Conservation (phyloP, 2,888 invertebrate species). For the Drosophila paucipuncta region DNA sequence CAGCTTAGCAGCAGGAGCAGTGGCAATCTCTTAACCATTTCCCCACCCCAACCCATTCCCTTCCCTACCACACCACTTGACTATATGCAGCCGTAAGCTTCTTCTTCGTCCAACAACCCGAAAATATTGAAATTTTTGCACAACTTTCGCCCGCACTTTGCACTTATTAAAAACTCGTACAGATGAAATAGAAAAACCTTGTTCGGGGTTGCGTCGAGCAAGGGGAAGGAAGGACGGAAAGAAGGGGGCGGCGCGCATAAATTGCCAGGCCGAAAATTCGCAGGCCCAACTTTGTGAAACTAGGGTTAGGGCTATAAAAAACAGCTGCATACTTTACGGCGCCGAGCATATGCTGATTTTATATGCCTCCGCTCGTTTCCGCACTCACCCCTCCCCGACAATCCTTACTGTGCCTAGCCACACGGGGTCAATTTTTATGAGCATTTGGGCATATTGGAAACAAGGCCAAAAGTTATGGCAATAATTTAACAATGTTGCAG, state of each 20-base stretch:
- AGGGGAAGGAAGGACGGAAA: not conserved
- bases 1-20: constrained; percentile 50
- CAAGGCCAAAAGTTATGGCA: constrained; percentile 74
- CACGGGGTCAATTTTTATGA: constrained; percentile 76
- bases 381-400: not conserved
- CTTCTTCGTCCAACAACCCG: constrained; percentile 34
- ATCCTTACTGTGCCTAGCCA: constrained; percentile 36
- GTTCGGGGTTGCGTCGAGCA: not conserved
- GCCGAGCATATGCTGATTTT: constrained; percentile 73
- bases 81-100: constrained; percentile 46
- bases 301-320: constrained; percentile 70
- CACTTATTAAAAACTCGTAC: constrained; percentile 77
- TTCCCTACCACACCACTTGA: not conserved
- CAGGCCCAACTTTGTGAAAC: constrained; percentile 69
- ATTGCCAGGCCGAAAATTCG: constrained; percentile 51
- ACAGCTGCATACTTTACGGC: constrained; percentile 77
- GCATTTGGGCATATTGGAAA: constrained; percentile 76
- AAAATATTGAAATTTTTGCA: constrained; percentile 49
- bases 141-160: constrained; percentile 70
- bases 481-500: constrained; percentile 65
- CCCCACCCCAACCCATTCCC: not conserved
- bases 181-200: constrained; percentile 56
- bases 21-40: constrained; percentile 3
- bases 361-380: constrained; percentile 36
- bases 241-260: constrained; percentile 50